phyloP scores from a whole-genome alignment of 2,888 invertebrate genomes.

The Lasioglossum calceatum region DNA sequence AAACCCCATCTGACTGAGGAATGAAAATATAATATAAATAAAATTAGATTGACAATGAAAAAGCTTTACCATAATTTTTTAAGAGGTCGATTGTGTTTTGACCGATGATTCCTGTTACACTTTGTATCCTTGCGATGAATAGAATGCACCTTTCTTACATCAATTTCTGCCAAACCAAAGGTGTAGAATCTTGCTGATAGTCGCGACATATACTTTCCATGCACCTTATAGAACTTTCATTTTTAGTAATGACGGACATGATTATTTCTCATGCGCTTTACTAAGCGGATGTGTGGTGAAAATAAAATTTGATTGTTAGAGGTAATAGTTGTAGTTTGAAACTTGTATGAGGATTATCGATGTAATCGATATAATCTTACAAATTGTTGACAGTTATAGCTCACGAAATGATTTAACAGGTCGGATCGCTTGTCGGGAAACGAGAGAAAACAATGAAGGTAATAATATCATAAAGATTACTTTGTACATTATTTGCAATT shows the following conservation, averaged over 20 bases:
- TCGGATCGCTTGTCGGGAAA: slow-evolving; percentile 7
- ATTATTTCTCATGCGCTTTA: neutral
- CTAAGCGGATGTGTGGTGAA: neutral
- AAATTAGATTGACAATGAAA: no score
- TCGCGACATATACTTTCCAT: no score
- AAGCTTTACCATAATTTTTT: no score
- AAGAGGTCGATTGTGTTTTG: no score
- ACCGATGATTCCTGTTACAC: no score
- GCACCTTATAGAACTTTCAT: neutral
- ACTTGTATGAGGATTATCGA: neutral
- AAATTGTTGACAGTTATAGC: slow-evolving; percentile 29
- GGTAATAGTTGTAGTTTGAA: neutral
- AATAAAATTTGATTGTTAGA: neutral
- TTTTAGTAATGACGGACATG: neutral
- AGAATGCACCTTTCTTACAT: no score
- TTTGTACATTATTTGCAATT: neutral
- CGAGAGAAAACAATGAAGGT: neutral
- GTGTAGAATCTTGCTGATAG: no score
- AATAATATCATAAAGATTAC: no score
- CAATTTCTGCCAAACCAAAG: no score
- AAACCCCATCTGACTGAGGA: no score
- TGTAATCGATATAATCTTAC: slow-evolving; percentile 26
- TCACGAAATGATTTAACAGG: slow-evolving; percentile 29
- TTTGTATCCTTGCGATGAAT: no score
- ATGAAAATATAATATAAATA: no score